phyloP scores from a whole-genome alignment of 2,888 invertebrate genomes.

The Gryllus longicercus region DNA sequence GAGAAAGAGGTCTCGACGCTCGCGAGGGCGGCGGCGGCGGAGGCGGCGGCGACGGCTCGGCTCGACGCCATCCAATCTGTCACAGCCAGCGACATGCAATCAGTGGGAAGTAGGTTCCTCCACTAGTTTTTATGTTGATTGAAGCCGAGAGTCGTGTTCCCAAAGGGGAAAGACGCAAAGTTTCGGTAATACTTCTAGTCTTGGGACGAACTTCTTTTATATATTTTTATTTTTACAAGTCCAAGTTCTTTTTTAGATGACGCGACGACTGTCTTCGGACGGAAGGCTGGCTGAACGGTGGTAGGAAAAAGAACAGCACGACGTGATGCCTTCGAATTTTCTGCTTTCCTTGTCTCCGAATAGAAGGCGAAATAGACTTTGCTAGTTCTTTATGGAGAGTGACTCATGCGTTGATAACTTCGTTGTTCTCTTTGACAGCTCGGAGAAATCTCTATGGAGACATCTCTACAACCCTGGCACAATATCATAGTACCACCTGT shows the following conservation, averaged over 20 bases:
- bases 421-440: too few species aligned
- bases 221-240: neutral
- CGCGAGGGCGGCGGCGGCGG: too few species aligned
- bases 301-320: neutral
- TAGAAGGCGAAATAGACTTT: too few species aligned
- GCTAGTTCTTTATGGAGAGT: too few species aligned
- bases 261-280: neutral
- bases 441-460: too few species aligned
- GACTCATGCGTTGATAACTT: too few species aligned
- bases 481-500: too few species aligned
- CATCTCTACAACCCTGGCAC: too few species aligned
- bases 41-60: too few species aligned
- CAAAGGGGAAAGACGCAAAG: neutral
- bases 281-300: neutral
- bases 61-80: neutral
- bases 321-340: too few species aligned
- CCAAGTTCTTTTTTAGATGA: neutral
- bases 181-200: neutral
- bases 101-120: neutral
- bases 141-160: slow-evolving; percentile 8
- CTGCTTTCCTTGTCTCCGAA: too few species aligned
- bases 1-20: too few species aligned
- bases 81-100: neutral
- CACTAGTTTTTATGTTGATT: slow-evolving; percentile 10
- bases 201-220: neutral